Evolutionary conservation across 2,113 vertebrate genomes (phyloP), one percentile per base, ranked within the genome.

Genomic region (Falcunculus frontatus): DNA sequence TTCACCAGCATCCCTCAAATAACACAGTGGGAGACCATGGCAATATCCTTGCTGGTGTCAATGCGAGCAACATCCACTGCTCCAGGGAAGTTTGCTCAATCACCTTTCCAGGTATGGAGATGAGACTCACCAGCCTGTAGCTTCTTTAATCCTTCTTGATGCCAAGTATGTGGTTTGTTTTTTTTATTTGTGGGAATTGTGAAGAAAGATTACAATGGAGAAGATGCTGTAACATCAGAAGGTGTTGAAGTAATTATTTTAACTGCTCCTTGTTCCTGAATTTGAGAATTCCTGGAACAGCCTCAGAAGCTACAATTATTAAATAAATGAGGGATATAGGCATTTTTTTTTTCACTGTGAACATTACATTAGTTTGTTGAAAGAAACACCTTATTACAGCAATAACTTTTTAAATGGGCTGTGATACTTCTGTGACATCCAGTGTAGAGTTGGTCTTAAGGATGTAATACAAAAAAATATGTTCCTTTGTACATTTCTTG

Each of bases 61-160:
- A 1, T 27, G 10, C 1, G 1, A 44, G 53, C 6, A 52, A 46
- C 10, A 39, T n/a, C 19, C 16, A 2, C 22, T 87, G 41, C 19
- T 65, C 16, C 46, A 56, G 63, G 16, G 14, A 49, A 33, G 18
- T 39, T 60, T 63, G 18, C 44, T 73, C 16, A 25, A 2, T 76
- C 11, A 12, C 27, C 6, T 87, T 76, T 33, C 26, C 6, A 30
- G 15, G 27, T 30, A 3, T 3, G 2, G 33, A 91, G 50, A 46
- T 41, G 35, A 53, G 14, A 27, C 42, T 74, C 56, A 47, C 7
- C 23, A 76, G 7, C 15, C 27, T 80, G 37, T 49, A 67, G 32
- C 23, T 80, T 21, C n/a, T 47, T 26, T 17, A 56, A 50, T 89
- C 21, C 15, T 67, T 12, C 33, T 44, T 75, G 63, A 87, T 63